These are phyloP conservation scores for Chiroxiphia lanceolata DNA, from an alignment of 2,797 vertebrate genomes.

Conservation along the genomic window DNA sequence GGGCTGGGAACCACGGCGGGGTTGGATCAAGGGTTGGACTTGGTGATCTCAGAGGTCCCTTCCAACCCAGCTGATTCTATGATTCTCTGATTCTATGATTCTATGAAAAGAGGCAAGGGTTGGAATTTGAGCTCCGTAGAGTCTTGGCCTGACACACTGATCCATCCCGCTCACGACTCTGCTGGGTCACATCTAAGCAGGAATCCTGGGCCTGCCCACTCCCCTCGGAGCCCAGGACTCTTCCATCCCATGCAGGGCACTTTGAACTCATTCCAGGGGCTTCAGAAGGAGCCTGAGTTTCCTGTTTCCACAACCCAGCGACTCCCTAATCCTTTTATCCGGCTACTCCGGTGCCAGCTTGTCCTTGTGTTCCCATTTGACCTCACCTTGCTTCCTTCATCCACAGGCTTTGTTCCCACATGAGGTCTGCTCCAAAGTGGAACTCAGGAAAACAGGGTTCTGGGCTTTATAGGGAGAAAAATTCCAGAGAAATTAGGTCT, in stretches of 20 bases:
- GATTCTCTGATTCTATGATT: no score
- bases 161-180: not conserved
- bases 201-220: not conserved
- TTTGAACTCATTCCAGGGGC: not conserved
- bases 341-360: not conserved
- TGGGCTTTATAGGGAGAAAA: not conserved
- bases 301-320: constrained; percentile 7
- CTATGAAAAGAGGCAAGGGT: not conserved
- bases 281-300: not conserved
- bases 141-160: fast-evolving
- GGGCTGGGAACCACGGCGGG: no score
- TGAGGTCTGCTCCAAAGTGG: not conserved
- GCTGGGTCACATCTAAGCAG: not conserved
- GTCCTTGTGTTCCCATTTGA: not conserved
- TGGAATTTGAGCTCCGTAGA: not conserved
- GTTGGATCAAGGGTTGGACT: no score
- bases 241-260: constrained; percentile 2
- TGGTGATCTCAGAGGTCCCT: no score
- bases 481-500: fast-evolving
- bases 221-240: not conserved
- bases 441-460: not conserved
- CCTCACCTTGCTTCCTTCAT: not conserved
- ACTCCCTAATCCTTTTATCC: constrained; percentile 50
- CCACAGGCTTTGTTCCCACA: not conserved
- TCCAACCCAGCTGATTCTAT: no score